A percentile compares a stretch with the other conserved stretches of the same genome.
Evolutionary conservation across 2,797 vertebrate species (phyloP).

Genomic region (Morelia viridis): DNA sequence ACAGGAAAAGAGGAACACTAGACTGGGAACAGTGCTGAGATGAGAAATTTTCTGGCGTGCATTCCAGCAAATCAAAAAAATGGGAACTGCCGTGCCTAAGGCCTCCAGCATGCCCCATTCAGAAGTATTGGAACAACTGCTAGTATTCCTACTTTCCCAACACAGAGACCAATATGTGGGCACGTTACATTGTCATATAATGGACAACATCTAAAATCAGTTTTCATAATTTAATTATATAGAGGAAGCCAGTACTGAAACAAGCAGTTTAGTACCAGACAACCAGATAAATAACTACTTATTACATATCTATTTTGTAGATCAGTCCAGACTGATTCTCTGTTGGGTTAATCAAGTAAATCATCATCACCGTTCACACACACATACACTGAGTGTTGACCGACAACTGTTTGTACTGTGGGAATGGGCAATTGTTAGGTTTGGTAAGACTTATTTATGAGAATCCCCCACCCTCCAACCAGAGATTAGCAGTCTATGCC

Average conservation of each 20-base stretch:
- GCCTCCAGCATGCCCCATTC: not conserved
- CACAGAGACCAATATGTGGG: not conserved
- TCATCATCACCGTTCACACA: not conserved
- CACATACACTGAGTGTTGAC: not conserved
- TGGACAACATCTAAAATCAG: not conserved
- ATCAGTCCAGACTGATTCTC: not conserved
- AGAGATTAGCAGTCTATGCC: not conserved
- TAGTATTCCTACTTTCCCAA: not conserved
- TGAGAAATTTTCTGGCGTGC: not conserved
- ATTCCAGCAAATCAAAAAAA: not conserved
- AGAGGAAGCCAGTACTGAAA: not conserved
- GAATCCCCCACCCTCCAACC: not conserved
- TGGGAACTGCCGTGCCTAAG: not conserved
- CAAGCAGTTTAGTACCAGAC: not conserved
- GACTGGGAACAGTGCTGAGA: not conserved
- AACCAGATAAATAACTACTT: not conserved
- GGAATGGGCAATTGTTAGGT: not conserved
- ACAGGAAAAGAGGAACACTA: not conserved
- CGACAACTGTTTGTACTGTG: not conserved
- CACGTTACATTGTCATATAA: not conserved
- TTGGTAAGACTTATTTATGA: not conserved
- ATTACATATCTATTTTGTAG: not conserved
- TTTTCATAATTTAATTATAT: not conserved
- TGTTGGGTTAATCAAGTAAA: not conserved
- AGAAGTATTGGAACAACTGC: not conserved